Evolutionary conservation across 1,140 invertebrate genomes (phyloP).

Genomic region (Meteorus sp.): DNA sequence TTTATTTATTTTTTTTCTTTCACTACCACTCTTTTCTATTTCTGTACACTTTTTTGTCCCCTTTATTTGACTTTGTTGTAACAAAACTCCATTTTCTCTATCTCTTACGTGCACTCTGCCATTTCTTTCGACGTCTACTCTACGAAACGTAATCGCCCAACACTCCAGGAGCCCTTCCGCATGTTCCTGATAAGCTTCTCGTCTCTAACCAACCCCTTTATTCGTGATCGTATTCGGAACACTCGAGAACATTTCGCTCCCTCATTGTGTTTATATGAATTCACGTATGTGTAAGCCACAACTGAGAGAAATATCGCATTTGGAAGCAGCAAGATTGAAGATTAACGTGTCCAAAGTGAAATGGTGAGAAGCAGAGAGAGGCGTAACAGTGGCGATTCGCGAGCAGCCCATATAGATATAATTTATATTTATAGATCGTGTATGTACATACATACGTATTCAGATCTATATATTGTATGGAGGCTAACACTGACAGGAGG

Average conservation of each 20-base stretch:
- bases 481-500: too few relatives aligned
- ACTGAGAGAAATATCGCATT: conserved; percentile 18
- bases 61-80: not conserved
- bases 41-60: not conserved
- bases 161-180: conserved; percentile 29
- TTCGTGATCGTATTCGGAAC: conserved; percentile 1
- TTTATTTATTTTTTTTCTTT: conserved; percentile 12
- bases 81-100: not conserved
- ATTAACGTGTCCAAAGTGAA: not conserved
- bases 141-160: conserved; percentile 40
- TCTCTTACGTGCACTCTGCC: conserved; percentile 11
- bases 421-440: too few relatives aligned
- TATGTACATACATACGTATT: too few relatives aligned
- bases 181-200: conserved; percentile 35
- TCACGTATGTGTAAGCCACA: too few relatives aligned
- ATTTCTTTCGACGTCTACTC: conserved; percentile 10
- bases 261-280: too few relatives aligned
- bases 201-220: not conserved
- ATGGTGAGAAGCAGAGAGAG: not conserved
- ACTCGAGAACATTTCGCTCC: not conserved
- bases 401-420: too few relatives aligned
- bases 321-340: not conserved
- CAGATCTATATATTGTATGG: too few relatives aligned
- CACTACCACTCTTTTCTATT: not conserved
- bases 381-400: too few relatives aligned